phyloP scores from a whole-genome alignment of 1,140 invertebrate genomes.

The Lordiphosa clarofinis region DNA sequence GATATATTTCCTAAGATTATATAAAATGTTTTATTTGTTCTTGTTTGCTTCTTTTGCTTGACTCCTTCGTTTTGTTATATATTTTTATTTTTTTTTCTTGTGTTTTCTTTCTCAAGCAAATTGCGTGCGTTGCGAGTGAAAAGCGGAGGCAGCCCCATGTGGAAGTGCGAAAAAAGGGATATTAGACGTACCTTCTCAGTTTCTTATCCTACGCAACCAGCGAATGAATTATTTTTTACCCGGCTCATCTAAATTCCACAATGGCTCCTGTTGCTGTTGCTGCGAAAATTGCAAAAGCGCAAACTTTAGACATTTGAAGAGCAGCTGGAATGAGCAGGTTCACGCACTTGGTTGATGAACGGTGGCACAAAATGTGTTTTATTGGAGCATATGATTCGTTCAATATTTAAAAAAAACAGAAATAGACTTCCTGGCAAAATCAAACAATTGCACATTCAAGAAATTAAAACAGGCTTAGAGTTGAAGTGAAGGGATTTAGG shows the following conservation, averaged over 20 bases:
- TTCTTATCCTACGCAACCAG: slow-evolving; percentile 32
- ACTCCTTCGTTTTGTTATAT: slow-evolving; percentile 5
- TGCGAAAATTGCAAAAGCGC: slow-evolving; percentile 35
- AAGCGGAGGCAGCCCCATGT: slow-evolving; percentile 18
- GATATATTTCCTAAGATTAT: slow-evolving; percentile 79
- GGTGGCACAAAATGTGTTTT: not conserved
- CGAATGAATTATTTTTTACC: slow-evolving; percentile 68
- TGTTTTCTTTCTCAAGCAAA: slow-evolving; percentile 55
- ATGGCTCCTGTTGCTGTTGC: slow-evolving; percentile 15
- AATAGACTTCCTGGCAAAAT: too few species aligned
- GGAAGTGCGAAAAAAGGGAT: slow-evolving; percentile 60
- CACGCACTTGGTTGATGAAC: slow-evolving; percentile 9
- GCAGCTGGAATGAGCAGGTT: slow-evolving; percentile 1
- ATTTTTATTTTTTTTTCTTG: slow-evolving; percentile 24
- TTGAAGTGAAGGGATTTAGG: too few species aligned
- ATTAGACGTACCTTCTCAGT: slow-evolving; percentile 49
- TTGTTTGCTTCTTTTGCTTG: slow-evolving; percentile 41
- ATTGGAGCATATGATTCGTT: too few species aligned
- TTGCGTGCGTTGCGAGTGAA: slow-evolving; percentile 55
- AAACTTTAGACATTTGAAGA: slow-evolving; percentile 35
- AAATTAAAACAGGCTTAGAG: too few species aligned
- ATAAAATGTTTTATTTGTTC: slow-evolving; percentile 79
- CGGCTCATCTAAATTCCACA: slow-evolving; percentile 61
- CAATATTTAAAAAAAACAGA: too few species aligned
- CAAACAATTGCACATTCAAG: too few species aligned